Evolutionary conservation across 2,113 vertebrate genomes (phyloP).

Genomic region (Tragelaphus buxtoni): DNA sequence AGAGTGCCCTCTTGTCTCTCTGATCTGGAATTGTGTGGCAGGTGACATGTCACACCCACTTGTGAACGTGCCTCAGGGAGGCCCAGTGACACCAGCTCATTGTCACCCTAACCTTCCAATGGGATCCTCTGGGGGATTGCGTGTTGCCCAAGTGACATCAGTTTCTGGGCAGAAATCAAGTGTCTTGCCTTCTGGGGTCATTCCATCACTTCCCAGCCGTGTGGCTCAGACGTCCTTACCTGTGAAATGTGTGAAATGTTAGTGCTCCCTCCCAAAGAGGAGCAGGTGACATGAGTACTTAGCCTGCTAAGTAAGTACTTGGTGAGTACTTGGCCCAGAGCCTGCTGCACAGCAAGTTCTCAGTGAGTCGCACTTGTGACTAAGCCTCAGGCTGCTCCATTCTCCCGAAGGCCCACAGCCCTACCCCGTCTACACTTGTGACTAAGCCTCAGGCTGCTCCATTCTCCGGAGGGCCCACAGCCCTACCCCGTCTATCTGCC

Average conservation of each 20-base stretch:
- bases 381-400: fast-evolving
- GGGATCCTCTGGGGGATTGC: too few species aligned
- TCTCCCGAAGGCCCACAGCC: too few species aligned
- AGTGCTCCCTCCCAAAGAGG: not conserved
- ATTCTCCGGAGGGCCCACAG: too few species aligned
- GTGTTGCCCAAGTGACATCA: not conserved
- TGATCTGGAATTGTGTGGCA: not conserved
- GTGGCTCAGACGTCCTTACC: not conserved
- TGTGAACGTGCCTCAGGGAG: not conserved
- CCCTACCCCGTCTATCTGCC: fast-evolving
- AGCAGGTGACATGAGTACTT: fast-evolving
- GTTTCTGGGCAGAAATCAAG: not conserved
- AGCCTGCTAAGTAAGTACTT: too few species aligned
- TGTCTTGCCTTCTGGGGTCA: not conserved
- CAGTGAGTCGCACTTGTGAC: fast-evolving
- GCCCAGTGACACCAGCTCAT: fast-evolving
- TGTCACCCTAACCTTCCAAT: not conserved
- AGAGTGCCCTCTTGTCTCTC: not conserved
- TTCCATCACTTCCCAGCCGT: fast-evolving
- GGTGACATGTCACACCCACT: not conserved
- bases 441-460: fast-evolving
- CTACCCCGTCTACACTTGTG: fast-evolving
- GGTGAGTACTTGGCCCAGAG: fast-evolving
- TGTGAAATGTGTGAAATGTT: fast-evolving
- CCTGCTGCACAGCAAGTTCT: fast-evolving